Evolutionary conservation across 2,113 vertebrate genomes (phyloP).

Genomic region (Nothoprocta perdicaria): DNA sequence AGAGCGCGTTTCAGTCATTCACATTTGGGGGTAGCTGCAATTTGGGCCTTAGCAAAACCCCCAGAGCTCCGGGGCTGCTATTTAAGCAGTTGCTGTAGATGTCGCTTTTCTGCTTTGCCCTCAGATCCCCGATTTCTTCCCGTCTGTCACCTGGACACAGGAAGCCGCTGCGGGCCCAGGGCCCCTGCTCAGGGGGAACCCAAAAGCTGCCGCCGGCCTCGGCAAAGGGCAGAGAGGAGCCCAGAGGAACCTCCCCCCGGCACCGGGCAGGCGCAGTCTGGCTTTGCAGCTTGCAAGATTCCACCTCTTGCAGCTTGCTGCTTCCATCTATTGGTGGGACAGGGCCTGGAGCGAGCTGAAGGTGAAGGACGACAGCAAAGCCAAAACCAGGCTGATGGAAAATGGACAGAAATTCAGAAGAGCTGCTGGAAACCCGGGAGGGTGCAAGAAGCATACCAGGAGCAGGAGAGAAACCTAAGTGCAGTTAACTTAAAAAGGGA

Average conservation of each 20-base stretch:
- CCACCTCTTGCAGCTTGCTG: background rate
- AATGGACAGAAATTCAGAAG: background rate
- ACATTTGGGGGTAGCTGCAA: background rate
- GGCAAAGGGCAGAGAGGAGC: background rate
- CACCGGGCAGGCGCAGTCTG: background rate
- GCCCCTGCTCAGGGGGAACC: no score
- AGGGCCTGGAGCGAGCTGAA: background rate
- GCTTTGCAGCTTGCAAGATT: no score
- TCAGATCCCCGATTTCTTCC: background rate
- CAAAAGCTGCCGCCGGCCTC: no score
- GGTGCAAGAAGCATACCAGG: background rate
- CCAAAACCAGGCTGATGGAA: background rate
- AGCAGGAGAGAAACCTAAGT: constrained; percentile 1
- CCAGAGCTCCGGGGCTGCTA: fast-evolving
- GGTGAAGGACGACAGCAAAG: background rate
- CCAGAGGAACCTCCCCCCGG: background rate
- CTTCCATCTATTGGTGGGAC: background rate
- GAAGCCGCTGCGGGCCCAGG: background rate
- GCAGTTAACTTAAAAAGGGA: background rate
- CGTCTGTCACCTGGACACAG: background rate
- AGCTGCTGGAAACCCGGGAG: background rate
- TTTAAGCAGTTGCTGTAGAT: background rate
- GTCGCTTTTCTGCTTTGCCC: background rate
- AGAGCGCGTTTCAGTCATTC: background rate
- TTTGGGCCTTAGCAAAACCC: background rate